A percentile compares a stretch with the other conserved stretches of the same genome.
Conservation (phyloP, 2,888 invertebrate species). For the Erebia epiphron region DNA sequence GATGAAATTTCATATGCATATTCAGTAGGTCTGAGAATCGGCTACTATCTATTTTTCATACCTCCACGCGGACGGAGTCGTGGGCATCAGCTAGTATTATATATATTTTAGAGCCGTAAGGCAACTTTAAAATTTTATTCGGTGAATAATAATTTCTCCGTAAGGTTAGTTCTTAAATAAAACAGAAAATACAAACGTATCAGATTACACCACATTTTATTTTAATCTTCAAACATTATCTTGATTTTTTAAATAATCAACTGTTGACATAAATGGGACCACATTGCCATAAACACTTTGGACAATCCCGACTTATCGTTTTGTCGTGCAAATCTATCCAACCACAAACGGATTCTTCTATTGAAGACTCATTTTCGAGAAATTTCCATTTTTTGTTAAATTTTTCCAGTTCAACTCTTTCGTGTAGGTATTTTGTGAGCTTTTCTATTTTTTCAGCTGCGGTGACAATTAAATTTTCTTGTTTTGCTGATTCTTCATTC, state of each 20-base stretch:
- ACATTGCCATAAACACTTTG: conserved; percentile 78
- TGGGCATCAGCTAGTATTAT: too few species aligned
- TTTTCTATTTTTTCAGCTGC: conserved; percentile 79
- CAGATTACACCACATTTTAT: conserved; percentile 60
- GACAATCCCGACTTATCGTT: conserved; percentile 54
- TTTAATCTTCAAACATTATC: conserved; percentile 51
- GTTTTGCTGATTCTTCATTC: conserved; percentile 55
- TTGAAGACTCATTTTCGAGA: conserved; percentile 24
- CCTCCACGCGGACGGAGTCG: too few species aligned
- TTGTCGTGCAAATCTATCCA: conserved; percentile 61
- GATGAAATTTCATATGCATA: too few species aligned
- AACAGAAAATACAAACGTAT: not conserved
- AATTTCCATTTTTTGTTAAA: conserved; percentile 66
- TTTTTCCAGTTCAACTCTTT: conserved; percentile 49
- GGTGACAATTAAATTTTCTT: conserved; percentile 51
- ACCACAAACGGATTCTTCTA: conserved; percentile 44
- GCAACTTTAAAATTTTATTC: too few species aligned
- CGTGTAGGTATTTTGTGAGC: conserved; percentile 72
- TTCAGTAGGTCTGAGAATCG: too few species aligned
- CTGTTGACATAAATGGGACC: conserved; percentile 67
- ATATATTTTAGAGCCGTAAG: too few species aligned
- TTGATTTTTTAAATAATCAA: conserved; percentile 56
- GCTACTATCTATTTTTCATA: too few species aligned
- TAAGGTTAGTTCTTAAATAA: too few species aligned
- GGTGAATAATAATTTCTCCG: too few species aligned